Conservation (phyloP, 2,888 invertebrate genomes). For the Campaea margaritaria region DNA sequence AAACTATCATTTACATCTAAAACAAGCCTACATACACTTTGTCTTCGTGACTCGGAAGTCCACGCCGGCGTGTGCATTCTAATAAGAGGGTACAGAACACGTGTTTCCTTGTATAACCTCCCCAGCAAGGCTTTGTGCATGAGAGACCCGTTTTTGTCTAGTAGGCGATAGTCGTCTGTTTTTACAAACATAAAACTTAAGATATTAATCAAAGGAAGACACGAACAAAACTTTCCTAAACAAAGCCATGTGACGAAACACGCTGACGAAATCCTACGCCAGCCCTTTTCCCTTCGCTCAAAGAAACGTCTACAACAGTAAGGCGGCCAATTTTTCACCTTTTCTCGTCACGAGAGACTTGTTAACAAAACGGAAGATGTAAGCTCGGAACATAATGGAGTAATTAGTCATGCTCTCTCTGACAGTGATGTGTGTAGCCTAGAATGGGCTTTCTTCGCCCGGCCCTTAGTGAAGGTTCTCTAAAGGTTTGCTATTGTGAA, state of each 20-base stretch:
- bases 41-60: conserved; percentile 21
- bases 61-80: conserved; percentile 13
- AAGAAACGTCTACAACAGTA: conserved; percentile 2
- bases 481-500: neutral
- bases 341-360: neutral
- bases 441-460: neutral
- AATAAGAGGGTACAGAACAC: conserved; percentile 12
- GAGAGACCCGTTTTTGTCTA: neutral
- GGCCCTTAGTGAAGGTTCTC: neutral
- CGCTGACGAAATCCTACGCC: conserved; percentile 7
- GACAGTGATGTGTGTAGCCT: neutral
- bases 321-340: conserved; percentile 20
- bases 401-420: conserved; percentile 1
- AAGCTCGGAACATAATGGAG: neutral
- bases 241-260: conserved; percentile 11
- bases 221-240: neutral
- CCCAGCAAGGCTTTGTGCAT: conserved; percentile 18
- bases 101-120: conserved; percentile 16
- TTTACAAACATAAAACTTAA: too few relatives aligned
- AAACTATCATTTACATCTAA: too few relatives aligned
- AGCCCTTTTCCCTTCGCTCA: conserved; percentile 19
- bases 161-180: too few relatives aligned
- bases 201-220: too few relatives aligned
- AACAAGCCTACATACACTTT: too few relatives aligned
- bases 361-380: neutral